A percentile compares a stretch with the other conserved stretches of the same genome.
These are phyloP conservation scores for Aeoliscus strigatus DNA, from an alignment of 2,797 vertebrate species.

Conservation along the genomic window DNA sequence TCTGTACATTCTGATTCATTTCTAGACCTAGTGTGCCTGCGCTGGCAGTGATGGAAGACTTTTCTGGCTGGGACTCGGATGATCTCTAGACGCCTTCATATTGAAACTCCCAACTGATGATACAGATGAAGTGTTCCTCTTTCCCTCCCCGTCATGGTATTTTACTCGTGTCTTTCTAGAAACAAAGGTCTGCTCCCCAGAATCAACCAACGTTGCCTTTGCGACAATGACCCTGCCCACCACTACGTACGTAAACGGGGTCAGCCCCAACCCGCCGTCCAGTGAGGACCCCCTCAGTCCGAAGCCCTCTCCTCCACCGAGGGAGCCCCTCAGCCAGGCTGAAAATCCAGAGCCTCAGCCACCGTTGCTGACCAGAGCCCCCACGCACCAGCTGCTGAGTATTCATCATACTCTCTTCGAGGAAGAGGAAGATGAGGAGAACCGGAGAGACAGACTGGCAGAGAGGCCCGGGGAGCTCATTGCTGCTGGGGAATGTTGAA, in stretches of 20 bases:
- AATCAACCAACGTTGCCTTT: slow-evolving; percentile 68
- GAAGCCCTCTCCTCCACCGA: slow-evolving; percentile 57
- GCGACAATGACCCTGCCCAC: slow-evolving; percentile 67
- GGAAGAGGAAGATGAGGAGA: slow-evolving; percentile 70
- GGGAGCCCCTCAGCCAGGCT: slow-evolving; percentile 45
- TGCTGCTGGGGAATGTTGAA: slow-evolving; percentile 78
- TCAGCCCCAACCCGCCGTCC: slow-evolving; percentile 68
- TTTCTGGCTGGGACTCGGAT: too few species aligned
- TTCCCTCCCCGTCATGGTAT: background rate
- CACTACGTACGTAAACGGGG: slow-evolving; percentile 71
- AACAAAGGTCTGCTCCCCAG: slow-evolving; percentile 70
- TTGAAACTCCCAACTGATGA: too few species aligned
- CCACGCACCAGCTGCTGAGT: slow-evolving; percentile 73
- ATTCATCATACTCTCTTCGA: slow-evolving; percentile 77
- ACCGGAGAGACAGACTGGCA: slow-evolving; percentile 64
- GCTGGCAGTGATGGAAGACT: too few species aligned
- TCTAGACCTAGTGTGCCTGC: too few species aligned
- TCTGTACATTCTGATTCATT: too few species aligned
- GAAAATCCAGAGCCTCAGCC: slow-evolving; percentile 60
- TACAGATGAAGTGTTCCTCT: too few species aligned
- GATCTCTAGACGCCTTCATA: too few species aligned
- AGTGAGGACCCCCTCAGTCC: slow-evolving; percentile 70
- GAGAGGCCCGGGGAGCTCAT: slow-evolving; percentile 76
- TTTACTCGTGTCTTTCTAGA: slow-evolving; percentile 49
- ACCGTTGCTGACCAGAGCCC: slow-evolving; percentile 57